Conservation (phyloP, 2,888 invertebrate species). For the Bellardia pandia region DNA sequence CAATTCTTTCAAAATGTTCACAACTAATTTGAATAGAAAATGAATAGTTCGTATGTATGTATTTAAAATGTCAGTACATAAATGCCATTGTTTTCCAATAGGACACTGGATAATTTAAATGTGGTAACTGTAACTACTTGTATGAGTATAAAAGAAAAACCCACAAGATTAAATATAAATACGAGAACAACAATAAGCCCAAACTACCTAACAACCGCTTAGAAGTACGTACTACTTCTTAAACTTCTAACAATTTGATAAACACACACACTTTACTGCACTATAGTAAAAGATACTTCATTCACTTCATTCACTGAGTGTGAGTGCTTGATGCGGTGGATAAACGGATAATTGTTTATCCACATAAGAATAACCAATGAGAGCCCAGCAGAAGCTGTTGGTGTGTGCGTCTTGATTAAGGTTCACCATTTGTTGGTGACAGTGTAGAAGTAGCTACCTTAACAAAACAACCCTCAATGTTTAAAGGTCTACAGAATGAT, state of each 20-base stretch:
- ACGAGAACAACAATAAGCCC: not conserved
- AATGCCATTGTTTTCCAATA: slow-evolving; percentile 27
- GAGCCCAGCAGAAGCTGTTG: slow-evolving; percentile 4
- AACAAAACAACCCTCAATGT: slow-evolving; percentile 67
- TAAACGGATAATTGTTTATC: slow-evolving; percentile 63
- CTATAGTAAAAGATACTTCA: not conserved
- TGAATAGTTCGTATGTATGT: not conserved
- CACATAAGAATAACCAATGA: slow-evolving; percentile 64
- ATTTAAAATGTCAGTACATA: not conserved
- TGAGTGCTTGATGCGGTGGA: slow-evolving; percentile 13
- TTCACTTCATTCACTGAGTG: slow-evolving; percentile 27
- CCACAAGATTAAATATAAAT: slow-evolving; percentile 44
- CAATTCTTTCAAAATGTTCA: too few relatives aligned
- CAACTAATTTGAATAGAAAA: too few relatives aligned
- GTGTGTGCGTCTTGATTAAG: slow-evolving; percentile 46
- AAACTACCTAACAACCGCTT: slow-evolving; percentile 22
- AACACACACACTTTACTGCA: not conserved
- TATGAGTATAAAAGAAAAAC: slow-evolving; percentile 24
- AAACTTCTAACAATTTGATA: not conserved
- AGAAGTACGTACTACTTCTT: not conserved
- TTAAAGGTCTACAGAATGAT: slow-evolving; percentile 67
- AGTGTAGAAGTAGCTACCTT: not conserved
- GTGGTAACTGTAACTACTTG: slow-evolving; percentile 48
- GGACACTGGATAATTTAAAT: slow-evolving; percentile 35
- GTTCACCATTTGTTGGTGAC: slow-evolving; percentile 63